Conservation (phyloP, 2,888 invertebrate species). For the Bhutanitis thaidina region DNA sequence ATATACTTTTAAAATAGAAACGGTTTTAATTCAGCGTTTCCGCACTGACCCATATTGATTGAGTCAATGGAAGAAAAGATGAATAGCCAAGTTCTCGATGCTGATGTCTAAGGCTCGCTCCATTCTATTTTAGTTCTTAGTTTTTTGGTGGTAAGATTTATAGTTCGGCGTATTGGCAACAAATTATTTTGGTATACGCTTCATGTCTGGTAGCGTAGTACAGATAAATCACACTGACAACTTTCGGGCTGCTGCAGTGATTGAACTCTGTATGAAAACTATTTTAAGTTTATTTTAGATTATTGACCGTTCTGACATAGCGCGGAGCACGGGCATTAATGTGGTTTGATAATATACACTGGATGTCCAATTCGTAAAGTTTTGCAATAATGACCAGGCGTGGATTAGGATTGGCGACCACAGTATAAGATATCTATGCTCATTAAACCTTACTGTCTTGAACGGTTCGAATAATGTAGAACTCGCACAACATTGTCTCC, state of each 20-base stretch:
- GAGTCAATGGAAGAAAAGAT: constrained; percentile 54
- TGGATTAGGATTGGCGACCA: too few relatives aligned
- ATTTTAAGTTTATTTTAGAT: not conserved
- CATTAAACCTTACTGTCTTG: too few relatives aligned
- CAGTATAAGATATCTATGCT: too few relatives aligned
- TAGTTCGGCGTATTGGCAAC: not conserved
- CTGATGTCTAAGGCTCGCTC: constrained; percentile 3
- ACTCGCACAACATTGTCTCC: too few relatives aligned
- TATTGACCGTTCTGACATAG: too few relatives aligned
- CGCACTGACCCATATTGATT: constrained; percentile 57
- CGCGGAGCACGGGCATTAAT: too few relatives aligned
- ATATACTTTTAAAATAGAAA: constrained; percentile 49
- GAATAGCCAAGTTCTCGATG: constrained; percentile 39
- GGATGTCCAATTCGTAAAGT: too few relatives aligned
- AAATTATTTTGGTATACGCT: constrained; percentile 29
- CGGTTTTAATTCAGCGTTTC: constrained; percentile 42
- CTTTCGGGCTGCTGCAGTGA: constrained; percentile 25
- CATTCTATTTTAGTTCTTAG: constrained; percentile 21
- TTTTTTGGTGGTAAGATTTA: constrained; percentile 22
- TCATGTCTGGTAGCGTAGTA: constrained; percentile 29
- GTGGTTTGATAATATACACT: too few relatives aligned
- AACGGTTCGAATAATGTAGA: too few relatives aligned
- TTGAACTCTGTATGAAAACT: constrained; percentile 21
- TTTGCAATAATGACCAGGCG: too few relatives aligned
- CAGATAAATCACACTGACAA: constrained; percentile 34